Evolutionary conservation across 2,888 invertebrate species (phyloP).

Genomic region (Ligdia adustata): DNA sequence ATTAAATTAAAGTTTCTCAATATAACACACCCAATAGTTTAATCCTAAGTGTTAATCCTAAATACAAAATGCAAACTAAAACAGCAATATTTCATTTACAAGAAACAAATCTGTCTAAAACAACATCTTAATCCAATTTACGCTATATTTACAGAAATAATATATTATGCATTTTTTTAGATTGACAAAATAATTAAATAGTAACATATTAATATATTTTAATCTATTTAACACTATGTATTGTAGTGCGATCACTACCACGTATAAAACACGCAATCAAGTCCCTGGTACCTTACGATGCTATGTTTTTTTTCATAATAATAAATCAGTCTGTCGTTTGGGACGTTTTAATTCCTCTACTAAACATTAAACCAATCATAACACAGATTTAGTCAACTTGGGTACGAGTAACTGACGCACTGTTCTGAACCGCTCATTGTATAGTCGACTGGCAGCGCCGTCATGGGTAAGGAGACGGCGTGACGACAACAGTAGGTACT

Average conservation of each 20-base stretch:
- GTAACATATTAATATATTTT: conserved; percentile 77
- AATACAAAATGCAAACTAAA: conserved; percentile 83
- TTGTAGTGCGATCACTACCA: conserved; percentile 70
- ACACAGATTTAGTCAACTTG: conserved; percentile 72
- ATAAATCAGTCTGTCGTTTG: conserved; percentile 84
- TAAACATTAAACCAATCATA: conserved; percentile 77
- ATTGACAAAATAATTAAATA: conserved; percentile 75
- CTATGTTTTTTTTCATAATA: conserved; percentile 65
- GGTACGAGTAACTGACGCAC: conserved; percentile 63
- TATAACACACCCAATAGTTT: conserved; percentile 70
- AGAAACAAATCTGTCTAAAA: conserved; percentile 80
- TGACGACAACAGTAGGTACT: no score
- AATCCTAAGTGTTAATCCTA: conserved; percentile 68
- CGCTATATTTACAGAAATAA: conserved; percentile 81
- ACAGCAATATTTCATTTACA: conserved; percentile 81
- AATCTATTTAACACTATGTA: conserved; percentile 77
- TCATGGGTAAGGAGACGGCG: no score
- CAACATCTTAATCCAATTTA: conserved; percentile 71
- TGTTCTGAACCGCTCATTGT: conserved; percentile 33
- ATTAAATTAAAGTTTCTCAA: conserved; percentile 70
- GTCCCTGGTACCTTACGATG: conserved; percentile 78
- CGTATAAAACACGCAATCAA: conserved; percentile 82
- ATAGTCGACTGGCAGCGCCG: no score
- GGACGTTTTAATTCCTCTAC: conserved; percentile 83
- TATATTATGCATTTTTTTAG: conserved; percentile 80